Base-by-base conservation (phyloP, 2,113 vertebrate genomes). In the Ochotona curzoniae region DNA sequence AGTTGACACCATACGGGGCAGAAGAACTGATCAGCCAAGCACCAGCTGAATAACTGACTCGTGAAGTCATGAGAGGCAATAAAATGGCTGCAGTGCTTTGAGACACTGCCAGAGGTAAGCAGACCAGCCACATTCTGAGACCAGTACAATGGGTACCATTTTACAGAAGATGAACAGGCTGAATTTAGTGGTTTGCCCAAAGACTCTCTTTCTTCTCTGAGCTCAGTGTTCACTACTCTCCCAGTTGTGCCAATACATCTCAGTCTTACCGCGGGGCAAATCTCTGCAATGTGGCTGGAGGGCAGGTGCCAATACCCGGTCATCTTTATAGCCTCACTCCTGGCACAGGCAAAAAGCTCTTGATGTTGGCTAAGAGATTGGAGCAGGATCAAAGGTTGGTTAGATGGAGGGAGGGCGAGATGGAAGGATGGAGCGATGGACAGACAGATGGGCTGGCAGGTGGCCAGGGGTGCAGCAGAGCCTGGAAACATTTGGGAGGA, bases 31-130 rank as follows among this genome's bases (percentile, higher is more conserved):
- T 30, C 20, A 66, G 74, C 54, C 71, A 25, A 49, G 26, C 14
- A 51, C 17, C 32, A 49, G 28, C 51, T 47, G 10, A 70, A 35
- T 9, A 1, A 83, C 20, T 35, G 26, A 18, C 25, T 23, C 25
- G 5, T 26, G 6, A 12, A 26, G 14, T 10, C 11, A 0, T 11
- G n/a, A 60, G 21, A 4, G 26, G 13, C 0, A 21, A 49, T 20
- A 28, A 78, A 44, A 35, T 11, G 23, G 21, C 61, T 32, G 8
- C n/a, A 10, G 15, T 30, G 15, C 32, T 30, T 67, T 51, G 8
- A 15, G 28, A 44, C 1, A 0, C 11, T 70, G 64, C 26, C n/a
- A 13, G 0, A 18, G 28, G 11, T 35, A 49, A 60, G 12, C n/a
- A 15, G 47, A 60, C 20, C 14, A 44, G 8, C 2, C 8, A 11